A percentile compares a stretch with the other conserved stretches of the same genome.
Evolutionary conservation across 2,797 vertebrate genomes (phyloP).

Genomic region (Esox lucius): DNA sequence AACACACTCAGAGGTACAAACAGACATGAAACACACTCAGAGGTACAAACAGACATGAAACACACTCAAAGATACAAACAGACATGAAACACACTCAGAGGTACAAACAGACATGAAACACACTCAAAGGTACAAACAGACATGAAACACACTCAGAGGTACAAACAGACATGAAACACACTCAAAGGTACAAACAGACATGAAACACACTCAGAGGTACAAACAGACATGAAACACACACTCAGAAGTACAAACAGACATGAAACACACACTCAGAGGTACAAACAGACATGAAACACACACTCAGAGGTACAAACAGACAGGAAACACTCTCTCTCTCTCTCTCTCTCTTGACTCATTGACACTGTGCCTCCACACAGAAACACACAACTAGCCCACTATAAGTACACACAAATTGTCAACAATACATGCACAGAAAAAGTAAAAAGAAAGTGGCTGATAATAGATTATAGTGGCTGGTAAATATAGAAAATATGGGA

Average conservation of each 20-base stretch:
- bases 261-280: background rate
- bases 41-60: no score
- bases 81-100: no score
- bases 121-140: no score
- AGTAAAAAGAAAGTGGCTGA: background rate
- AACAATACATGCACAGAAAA: background rate
- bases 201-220: slow-evolving; percentile 1
- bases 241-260: slow-evolving; percentile 29
- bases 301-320: slow-evolving; percentile 30
- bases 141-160: slow-evolving; percentile 1
- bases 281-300: no score
- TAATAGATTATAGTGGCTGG: background rate
- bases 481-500: background rate
- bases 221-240: slow-evolving; percentile 19
- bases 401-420: no score
- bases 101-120: no score
- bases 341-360: background rate
- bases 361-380: background rate
- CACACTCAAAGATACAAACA: no score
- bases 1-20: no score
- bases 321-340: background rate
- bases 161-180: slow-evolving; percentile 19
- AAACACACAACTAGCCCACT: slow-evolving; percentile 1
- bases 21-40: no score
- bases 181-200: no score